phyloP scores from a whole-genome alignment of 2,888 invertebrate species.

The Epinotia brunnichana region DNA sequence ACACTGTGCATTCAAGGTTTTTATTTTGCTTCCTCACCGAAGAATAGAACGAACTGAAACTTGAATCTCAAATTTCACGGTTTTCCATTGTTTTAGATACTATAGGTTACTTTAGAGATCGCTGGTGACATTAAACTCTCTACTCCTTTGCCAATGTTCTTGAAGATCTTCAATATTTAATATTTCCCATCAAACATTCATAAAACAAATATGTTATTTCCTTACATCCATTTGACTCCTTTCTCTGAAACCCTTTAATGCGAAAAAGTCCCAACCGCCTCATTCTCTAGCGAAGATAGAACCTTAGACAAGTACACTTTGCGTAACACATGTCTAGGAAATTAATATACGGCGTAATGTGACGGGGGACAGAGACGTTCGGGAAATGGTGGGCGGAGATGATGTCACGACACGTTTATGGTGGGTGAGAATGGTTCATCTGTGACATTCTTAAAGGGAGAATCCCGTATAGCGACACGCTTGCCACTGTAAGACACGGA shows the following conservation, averaged over 20 bases:
- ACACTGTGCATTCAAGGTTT: too few relatives aligned
- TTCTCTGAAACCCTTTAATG: neutral
- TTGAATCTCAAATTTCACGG: too few relatives aligned
- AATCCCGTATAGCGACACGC: too few relatives aligned
- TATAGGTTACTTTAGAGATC: neutral
- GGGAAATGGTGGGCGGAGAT: slow-evolving; percentile 19
- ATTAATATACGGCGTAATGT: slow-evolving; percentile 9
- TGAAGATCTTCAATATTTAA: neutral
- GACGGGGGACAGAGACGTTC: slow-evolving; percentile 7
- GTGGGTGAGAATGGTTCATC: slow-evolving; percentile 1
- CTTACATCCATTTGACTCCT: slow-evolving; percentile 3
- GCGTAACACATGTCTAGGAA: slow-evolving; percentile 10
- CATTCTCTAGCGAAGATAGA: neutral
- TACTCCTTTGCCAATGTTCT: neutral
- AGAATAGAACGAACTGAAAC: neutral
- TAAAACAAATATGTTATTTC: slow-evolving; percentile 17
- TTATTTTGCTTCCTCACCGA: neutral
- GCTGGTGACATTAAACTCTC: neutral
- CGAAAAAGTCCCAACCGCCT: neutral
- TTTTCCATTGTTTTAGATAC: too few relatives aligned
- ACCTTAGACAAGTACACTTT: neutral
- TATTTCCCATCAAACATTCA: neutral
- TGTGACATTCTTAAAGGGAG: neutral
- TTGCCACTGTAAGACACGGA: too few relatives aligned
- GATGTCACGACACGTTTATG: slow-evolving; percentile 12